Evolutionary conservation across 2,113 vertebrate species (phyloP), one percentile per base, ranked within the genome.

Genomic region (Gymnogyps californianus): DNA sequence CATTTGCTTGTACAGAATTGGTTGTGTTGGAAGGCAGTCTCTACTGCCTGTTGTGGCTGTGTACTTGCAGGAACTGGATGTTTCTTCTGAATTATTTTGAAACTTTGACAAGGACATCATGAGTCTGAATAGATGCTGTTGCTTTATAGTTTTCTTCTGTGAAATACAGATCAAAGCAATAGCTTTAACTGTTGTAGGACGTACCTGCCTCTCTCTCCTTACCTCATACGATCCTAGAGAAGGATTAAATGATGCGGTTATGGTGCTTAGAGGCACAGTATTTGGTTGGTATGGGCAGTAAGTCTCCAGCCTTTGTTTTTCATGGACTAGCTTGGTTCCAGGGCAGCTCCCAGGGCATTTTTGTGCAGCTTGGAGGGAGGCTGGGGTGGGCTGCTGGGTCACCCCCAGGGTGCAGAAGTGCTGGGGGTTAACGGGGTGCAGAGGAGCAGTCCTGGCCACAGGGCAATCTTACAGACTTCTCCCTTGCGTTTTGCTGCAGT

Each of bases 21-120:
- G 10, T 38, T 74, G 51, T 83, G 70, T 46, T 78, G 61, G 44
- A 79, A 54, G 66, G 34, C 66, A 58, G 31, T 38, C n/a, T 62
- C 32, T 0, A 0, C 57, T 87, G 40, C 74, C 34, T 49, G 18
- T 49, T 36, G 58, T 0, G 0, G 34, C 58, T 90, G 40, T 5
- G 2, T 54, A 10, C 67, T 74, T 83, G 26, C 1, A 1, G 66
- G 57, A 90, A n/a, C 57, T 57, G 66, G 18, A 22, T 79, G 59
- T 84, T 94, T 81, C 83, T 89, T 82, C 49, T 47, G 42, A 42
- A 22, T 86, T 76, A 65, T 77, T 90, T 83, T 92, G 70, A 76
- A 74, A 25, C 11, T 46, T 59, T 83, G 71, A 46, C 26, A 76
- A 46, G 32, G 42, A 61, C 54, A 46, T 72, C 29, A 10, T 13